Evolutionary conservation across 2,888 invertebrate species (phyloP).

Genomic region (Drosophila basisetae): DNA sequence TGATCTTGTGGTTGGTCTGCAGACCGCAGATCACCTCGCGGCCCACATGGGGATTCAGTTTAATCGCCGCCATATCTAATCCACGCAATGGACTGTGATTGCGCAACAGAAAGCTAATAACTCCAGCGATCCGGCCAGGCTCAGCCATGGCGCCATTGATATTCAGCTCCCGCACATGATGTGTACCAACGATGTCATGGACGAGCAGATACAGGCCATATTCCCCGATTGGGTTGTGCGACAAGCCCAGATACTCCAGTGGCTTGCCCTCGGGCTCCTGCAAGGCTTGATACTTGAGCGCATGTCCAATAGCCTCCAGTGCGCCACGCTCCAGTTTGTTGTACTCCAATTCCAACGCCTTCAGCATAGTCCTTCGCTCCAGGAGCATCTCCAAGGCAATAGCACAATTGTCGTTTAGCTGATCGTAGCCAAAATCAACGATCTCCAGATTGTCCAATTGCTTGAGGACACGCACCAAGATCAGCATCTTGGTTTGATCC

Average conservation of each 20-base stretch:
- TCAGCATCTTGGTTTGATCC: constrained; percentile 72
- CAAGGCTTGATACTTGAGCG: constrained; percentile 33
- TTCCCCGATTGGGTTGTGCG: constrained; percentile 69
- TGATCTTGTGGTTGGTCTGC: constrained; percentile 57
- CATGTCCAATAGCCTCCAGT: constrained; percentile 42
- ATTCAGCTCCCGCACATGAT: constrained; percentile 62
- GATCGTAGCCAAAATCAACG: constrained; percentile 78
- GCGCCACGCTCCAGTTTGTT: constrained; percentile 59
- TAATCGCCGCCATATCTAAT: constrained; percentile 66
- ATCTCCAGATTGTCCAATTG: constrained; percentile 59
- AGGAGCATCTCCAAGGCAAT: constrained; percentile 63
- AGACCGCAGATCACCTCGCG: constrained; percentile 63
- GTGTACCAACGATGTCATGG: constrained; percentile 46
- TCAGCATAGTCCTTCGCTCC: constrained; percentile 47
- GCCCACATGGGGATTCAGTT: constrained; percentile 33
- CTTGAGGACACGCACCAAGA: constrained; percentile 58
- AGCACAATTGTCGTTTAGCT: constrained; percentile 74
- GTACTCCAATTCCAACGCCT: constrained; percentile 70
- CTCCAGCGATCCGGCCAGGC: constrained; percentile 20
- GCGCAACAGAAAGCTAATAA: constrained; percentile 58
- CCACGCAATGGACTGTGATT: constrained; percentile 58
- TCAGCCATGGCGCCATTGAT: constrained; percentile 56
- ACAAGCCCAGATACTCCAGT: constrained; percentile 74
- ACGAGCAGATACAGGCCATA: constrained; percentile 49
- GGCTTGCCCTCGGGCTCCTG: constrained; percentile 20